Percentiles rank a stretch among this genome's conserved stretches.
These are phyloP conservation scores for Neodiprion fabricii DNA, from an alignment of 1,140 invertebrate genomes.

Conservation along the genomic window DNA sequence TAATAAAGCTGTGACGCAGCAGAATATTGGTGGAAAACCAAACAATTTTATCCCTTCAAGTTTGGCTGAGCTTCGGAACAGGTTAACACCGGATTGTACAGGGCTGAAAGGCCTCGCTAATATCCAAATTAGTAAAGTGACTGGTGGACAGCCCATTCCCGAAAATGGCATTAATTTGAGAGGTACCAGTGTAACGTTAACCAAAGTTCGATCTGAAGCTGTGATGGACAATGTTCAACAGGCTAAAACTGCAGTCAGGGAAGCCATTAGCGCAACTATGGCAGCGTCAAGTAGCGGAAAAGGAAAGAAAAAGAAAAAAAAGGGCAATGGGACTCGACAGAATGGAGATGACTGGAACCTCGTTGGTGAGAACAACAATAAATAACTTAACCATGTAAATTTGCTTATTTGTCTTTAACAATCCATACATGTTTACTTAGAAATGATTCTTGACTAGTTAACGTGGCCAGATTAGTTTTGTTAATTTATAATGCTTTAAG, in stretches of 20 bases:
- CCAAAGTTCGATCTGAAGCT: slow-evolving; percentile 46
- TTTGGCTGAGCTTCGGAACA: slow-evolving; percentile 48
- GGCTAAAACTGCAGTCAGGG: slow-evolving; percentile 36
- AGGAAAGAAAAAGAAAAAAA: slow-evolving; percentile 63
- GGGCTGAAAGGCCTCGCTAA: slow-evolving; percentile 50
- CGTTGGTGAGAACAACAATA: slow-evolving; percentile 63
- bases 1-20: slow-evolving; percentile 16
- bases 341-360: slow-evolving; percentile 64
- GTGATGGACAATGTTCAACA: slow-evolving; percentile 34
- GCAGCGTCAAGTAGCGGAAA: slow-evolving; percentile 39
- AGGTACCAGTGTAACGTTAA: slow-evolving; percentile 57
- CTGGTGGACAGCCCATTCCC: slow-evolving; percentile 56
- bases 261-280: slow-evolving; percentile 44
- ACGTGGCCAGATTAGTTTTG: not conserved
- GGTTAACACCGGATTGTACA: slow-evolving; percentile 46
- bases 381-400: slow-evolving; percentile 48
- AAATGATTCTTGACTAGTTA: not conserved
- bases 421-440: not conserved
- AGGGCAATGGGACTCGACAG: slow-evolving; percentile 49
- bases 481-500: not conserved
- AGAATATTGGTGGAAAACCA: slow-evolving; percentile 13
- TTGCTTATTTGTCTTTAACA: slow-evolving; percentile 33
- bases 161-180: slow-evolving; percentile 58
- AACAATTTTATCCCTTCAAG: slow-evolving; percentile 47
- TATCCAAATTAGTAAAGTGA: slow-evolving; percentile 59